phyloP scores from a whole-genome alignment of 2,797 vertebrate genomes.

The Cetoscarus ocellatus region DNA sequence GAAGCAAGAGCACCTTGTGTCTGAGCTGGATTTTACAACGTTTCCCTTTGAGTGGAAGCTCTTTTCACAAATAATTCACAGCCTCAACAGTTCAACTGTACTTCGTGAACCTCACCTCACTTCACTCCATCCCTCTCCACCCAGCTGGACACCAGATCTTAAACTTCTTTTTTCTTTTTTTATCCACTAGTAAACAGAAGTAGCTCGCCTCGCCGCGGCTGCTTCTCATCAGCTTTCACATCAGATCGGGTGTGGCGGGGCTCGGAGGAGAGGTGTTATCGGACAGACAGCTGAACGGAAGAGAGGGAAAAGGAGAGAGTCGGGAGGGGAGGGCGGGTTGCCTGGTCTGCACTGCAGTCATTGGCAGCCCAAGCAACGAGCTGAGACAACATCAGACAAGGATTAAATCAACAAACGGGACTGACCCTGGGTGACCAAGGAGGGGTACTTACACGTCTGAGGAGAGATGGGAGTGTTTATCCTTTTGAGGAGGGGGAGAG shows the following conservation, averaged over 20 bases:
- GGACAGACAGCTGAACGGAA: slow-evolving; percentile 37
- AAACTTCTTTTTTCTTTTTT: neutral
- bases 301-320: slow-evolving; percentile 11
- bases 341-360: slow-evolving; percentile 39
- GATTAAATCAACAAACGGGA: slow-evolving; percentile 77
- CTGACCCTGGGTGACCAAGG: slow-evolving; percentile 62
- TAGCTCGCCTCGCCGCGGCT: slow-evolving; percentile 23
- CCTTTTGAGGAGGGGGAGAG: slow-evolving; percentile 12
- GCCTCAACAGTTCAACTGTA: slow-evolving; percentile 6
- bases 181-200: slow-evolving; percentile 44
- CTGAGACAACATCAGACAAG: slow-evolving; percentile 78
- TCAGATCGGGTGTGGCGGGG: slow-evolving; percentile 54
- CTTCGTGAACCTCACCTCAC: slow-evolving; percentile 14
- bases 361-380: slow-evolving; percentile 55
- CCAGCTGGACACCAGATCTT: slow-evolving; percentile 41
- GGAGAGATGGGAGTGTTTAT: slow-evolving; percentile 52
- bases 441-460: slow-evolving; percentile 60
- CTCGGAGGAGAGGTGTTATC: slow-evolving; percentile 69
- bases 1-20: neutral
- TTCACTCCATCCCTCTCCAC: slow-evolving; percentile 27
- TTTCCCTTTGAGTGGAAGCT: neutral
- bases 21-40: neutral
- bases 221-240: slow-evolving; percentile 72
- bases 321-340: slow-evolving; percentile 2
- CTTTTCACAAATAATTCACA: neutral